Conservation (phyloP, 2,113 vertebrate species). For the Emydocephalus ijimae region DNA sequence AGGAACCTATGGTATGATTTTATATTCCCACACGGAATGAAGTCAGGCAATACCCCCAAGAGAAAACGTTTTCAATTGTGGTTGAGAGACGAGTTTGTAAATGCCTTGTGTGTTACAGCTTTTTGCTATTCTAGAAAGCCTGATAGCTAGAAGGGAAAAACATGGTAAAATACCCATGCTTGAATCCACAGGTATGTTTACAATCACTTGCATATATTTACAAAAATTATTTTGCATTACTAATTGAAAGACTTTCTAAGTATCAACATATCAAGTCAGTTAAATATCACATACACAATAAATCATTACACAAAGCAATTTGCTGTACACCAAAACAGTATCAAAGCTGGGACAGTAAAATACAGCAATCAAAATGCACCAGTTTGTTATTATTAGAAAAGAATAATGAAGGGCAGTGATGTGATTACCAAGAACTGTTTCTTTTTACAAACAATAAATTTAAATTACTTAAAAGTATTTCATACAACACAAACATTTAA, state of each 20-base stretch:
- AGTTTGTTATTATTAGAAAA: background rate
- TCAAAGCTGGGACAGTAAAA: background rate
- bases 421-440: background rate
- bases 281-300: background rate
- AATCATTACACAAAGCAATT: background rate
- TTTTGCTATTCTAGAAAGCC: background rate
- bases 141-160: background rate
- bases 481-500: background rate
- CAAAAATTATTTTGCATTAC: background rate
- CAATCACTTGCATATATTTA: background rate
- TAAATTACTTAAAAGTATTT: background rate
- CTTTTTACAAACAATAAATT: background rate
- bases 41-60: background rate
- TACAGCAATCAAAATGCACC: background rate
- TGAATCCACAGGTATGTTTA: background rate
- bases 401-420: background rate
- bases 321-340: background rate
- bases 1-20: background rate
- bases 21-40: background rate
- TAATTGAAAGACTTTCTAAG: background rate
- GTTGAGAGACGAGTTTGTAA: background rate
- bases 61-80: background rate
- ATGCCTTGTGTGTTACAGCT: background rate
- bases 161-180: background rate
- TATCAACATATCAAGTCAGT: background rate